Conservation (phyloP, 2,888 invertebrate species). For the Nasonia oneida region DNA sequence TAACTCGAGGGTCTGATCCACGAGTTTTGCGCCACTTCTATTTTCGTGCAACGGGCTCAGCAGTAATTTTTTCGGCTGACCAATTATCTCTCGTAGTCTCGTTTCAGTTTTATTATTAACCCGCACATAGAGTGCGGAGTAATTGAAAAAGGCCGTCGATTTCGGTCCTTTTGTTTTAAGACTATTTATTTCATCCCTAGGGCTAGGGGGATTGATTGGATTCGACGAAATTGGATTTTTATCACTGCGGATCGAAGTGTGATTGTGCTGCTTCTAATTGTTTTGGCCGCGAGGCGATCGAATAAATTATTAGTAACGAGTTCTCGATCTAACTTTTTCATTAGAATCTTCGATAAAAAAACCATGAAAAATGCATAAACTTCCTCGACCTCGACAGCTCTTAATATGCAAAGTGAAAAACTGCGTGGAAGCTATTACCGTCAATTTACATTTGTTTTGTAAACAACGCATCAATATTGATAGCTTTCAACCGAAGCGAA, state of each 20-base stretch:
- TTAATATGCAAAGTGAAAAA: background rate
- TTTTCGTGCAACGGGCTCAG: background rate
- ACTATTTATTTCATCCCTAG: background rate
- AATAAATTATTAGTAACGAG: background rate
- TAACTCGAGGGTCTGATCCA: background rate
- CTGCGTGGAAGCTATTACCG: background rate
- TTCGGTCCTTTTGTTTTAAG: background rate
- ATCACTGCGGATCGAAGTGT: background rate
- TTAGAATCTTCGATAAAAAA: background rate
- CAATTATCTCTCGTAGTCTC: background rate
- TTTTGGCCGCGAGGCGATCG: background rate
- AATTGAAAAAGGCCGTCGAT: background rate
- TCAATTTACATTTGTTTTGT: background rate
- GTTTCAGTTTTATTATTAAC: background rate
- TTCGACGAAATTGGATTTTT: background rate
- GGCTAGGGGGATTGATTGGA: background rate
- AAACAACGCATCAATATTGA: background rate
- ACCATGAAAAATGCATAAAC: background rate
- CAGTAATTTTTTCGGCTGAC: background rate
- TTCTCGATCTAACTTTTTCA: background rate
- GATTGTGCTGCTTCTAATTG: constrained; percentile 2
- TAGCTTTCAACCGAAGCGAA: background rate
- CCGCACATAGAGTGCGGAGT: background rate
- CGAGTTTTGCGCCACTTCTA: background rate
- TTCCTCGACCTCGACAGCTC: background rate